Base-by-base conservation (phyloP, 2,113 vertebrate genomes). In the Vulpes vulpes region DNA sequence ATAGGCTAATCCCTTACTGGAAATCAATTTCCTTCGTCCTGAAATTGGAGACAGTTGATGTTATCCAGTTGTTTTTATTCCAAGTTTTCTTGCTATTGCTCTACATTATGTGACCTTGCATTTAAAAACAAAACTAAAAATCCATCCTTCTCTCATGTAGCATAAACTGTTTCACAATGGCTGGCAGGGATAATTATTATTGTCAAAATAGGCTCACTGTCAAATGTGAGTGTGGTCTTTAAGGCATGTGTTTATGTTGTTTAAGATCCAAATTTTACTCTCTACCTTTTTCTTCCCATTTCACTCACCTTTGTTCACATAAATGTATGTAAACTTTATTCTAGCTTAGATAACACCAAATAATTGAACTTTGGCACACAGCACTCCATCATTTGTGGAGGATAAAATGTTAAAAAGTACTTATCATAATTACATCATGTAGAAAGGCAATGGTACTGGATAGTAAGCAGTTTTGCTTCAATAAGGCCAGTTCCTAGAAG, bases 51-150 rank as follows among this genome's bases (percentile, higher is more conserved):
- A 92, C 11, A 15, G 27, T 57, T 82, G 49, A n/a, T 14, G 0
- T 89, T 84, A 93, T 23, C 65, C 85, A 78, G 22, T 93, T 92
- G 25, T 53, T 85, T 95, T 88, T 23, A 95, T 91, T 97, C 49
- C 69, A 85, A n/a, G 60, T 93, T 80, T 83, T 64, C 35, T 78
- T 89, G 83, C 64, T 74, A 30, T 79, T 86, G 22, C 93, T 78
- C n/a, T 81, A 87, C 73, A 51, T 90, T 62, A 64, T 16, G 30
- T 62, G 57, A 51, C 60, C 35, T 74, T 82, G 30, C 38, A 69
- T 80, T 90, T 64, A 84, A 80, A 91, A 95, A 78, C n/a, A 80
- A 89, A 92, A 35, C 17, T 55, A 62, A 86, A 94, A 76, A 57
- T 8, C 4, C 2, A 3, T 95, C 69, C 32, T 65, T 76, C 53